Evolutionary conservation across 1,140 invertebrate species (phyloP).

Genomic region (Diprion similis): DNA sequence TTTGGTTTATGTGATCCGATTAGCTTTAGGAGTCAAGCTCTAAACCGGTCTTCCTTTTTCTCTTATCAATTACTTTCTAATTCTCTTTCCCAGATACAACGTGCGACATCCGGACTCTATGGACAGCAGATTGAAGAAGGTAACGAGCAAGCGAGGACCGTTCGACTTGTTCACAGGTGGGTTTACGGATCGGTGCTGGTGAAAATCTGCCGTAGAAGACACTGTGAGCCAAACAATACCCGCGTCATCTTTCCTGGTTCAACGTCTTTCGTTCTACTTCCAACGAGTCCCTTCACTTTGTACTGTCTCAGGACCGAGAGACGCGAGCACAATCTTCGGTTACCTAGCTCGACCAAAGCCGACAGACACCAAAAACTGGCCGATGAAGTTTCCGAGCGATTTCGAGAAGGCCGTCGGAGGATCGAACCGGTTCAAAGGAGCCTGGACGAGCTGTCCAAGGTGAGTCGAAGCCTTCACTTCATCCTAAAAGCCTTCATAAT

Average conservation of each 20-base stretch:
- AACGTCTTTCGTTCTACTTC: background rate
- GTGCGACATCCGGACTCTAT: background rate
- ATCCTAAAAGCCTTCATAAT: background rate
- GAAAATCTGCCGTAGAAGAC: background rate
- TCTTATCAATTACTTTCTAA: too few species aligned
- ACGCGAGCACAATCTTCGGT: slow-evolving; percentile 29
- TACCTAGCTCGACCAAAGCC: slow-evolving; percentile 6
- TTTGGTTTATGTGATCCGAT: too few species aligned
- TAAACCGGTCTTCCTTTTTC: too few species aligned
- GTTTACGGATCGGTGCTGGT: background rate
- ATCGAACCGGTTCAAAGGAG: slow-evolving; percentile 37
- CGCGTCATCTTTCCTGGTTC: background rate
- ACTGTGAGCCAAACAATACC: background rate
- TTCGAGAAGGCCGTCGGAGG: slow-evolving; percentile 30
- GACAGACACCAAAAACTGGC: slow-evolving; percentile 25
- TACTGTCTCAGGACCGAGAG: slow-evolving; percentile 32
- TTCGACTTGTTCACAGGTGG: slow-evolving; percentile 40
- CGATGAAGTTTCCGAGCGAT: slow-evolving; percentile 27
- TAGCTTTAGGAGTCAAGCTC: too few species aligned
- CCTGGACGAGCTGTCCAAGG: slow-evolving; percentile 30
- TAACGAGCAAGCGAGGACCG: slow-evolving; percentile 33
- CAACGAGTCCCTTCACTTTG: background rate
- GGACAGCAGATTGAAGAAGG: slow-evolving; percentile 23
- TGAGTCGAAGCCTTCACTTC: slow-evolving; percentile 15
- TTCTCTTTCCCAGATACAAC: background rate